Conservation (phyloP, 1,140 invertebrate genomes). For the Tetramorium alpestre region DNA sequence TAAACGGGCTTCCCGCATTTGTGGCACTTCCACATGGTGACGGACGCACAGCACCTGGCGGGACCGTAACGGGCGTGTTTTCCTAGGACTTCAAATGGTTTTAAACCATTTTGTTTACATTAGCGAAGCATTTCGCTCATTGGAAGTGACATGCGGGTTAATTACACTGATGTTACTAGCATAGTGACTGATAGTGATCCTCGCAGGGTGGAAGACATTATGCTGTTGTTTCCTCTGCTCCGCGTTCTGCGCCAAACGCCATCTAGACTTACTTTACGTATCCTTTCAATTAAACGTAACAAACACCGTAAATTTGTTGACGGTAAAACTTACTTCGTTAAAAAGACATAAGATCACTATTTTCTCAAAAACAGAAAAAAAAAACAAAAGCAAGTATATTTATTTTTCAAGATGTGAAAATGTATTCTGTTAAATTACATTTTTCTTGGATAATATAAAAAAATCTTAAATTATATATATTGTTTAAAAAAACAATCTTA, state of each 20-base stretch:
- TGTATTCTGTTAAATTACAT: neutral
- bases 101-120: conserved; percentile 73
- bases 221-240: neutral
- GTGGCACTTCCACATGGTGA: conserved; percentile 93
- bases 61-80: conserved; percentile 29
- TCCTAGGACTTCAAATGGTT: neutral
- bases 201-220: neutral
- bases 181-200: conserved; percentile 43
- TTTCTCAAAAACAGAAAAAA: neutral
- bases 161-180: conserved; percentile 67
- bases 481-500: neutral
- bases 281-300: neutral
- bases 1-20: conserved; percentile 95
- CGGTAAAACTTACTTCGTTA: neutral
- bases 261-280: neutral
- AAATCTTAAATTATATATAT: neutral
- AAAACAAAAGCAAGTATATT: neutral
- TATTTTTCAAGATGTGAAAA: neutral
- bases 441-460: neutral
- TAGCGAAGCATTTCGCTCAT: conserved; percentile 35
- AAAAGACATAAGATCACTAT: neutral
- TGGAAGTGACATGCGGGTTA: conserved; percentile 69
- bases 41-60: neutral
- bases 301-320: neutral
- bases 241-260: neutral